Percentiles rank a stretch among this genome's conserved stretches.
Conservation (phyloP, 2,888 invertebrate genomes). For the Eristalis intricaria region DNA sequence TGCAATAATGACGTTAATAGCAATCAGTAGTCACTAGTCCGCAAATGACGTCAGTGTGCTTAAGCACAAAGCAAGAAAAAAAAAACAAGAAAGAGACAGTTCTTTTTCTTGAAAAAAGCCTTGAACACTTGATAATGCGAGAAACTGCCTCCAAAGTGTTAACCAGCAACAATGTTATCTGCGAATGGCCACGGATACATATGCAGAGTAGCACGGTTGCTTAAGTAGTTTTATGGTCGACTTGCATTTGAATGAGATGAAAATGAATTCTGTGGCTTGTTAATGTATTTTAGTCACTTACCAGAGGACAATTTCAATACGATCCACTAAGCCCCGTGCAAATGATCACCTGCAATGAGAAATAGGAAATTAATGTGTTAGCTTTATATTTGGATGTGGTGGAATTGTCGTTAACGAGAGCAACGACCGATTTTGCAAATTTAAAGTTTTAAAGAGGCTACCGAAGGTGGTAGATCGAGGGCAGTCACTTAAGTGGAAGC, state of each 20-base stretch:
- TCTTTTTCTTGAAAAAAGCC: not conserved
- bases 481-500: not conserved
- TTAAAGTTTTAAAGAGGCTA: too few species aligned
- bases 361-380: not conserved
- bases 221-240: not conserved
- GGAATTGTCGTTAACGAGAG: not conserved
- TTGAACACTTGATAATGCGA: not conserved
- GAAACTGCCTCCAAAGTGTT: not conserved
- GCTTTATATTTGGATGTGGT: not conserved
- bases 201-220: not conserved
- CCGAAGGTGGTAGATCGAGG: not conserved
- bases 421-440: not conserved
- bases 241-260: slow-evolving; percentile 5
- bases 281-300: slow-evolving; percentile 7
- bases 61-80: too few species aligned
- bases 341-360: slow-evolving; percentile 2
- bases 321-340: not conserved
- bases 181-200: not conserved
- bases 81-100: not conserved
- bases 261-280: not conserved
- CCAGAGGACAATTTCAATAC: not conserved
- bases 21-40: not conserved
- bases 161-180: not conserved
- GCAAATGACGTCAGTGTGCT: not conserved
- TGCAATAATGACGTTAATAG: not conserved